These are phyloP conservation scores for Callosobruchus maculatus DNA, from an alignment of 2,888 invertebrate genomes.

Conservation along the genomic window DNA sequence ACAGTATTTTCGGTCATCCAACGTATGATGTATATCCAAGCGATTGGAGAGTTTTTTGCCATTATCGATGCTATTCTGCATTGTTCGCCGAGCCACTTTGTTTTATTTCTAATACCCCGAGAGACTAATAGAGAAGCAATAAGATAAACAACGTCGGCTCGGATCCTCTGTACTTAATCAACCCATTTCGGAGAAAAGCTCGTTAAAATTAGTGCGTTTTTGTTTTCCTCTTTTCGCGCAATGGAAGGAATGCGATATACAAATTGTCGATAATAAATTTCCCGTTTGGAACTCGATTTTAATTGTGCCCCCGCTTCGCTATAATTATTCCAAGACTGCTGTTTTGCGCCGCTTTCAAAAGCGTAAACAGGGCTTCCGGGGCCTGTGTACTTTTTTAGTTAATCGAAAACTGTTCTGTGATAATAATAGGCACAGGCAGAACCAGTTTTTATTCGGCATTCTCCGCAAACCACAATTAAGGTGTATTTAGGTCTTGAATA, in stretches of 20 bases:
- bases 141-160: not conserved
- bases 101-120: not conserved
- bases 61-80: not conserved
- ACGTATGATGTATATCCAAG: not conserved
- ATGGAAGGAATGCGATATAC: conserved; percentile 15
- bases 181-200: conserved; percentile 28
- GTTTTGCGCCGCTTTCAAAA: not conserved
- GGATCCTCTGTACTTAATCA: conserved; percentile 19
- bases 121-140: not conserved
- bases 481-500: no score
- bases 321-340: not conserved
- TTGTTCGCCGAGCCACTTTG: not conserved
- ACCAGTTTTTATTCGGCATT: no score
- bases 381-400: not conserved
- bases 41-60: not conserved
- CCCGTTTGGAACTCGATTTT: conserved; percentile 18
- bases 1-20: not conserved
- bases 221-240: conserved; percentile 13
- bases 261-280: conserved; percentile 23
- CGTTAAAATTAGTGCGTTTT: conserved; percentile 1
- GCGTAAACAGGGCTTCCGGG: not conserved
- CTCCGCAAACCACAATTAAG: no score
- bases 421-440: no score
- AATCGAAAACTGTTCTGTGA: not conserved
- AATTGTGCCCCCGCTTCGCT: conserved; percentile 11